These are phyloP conservation scores for Panthera leo DNA, from an alignment of 2,113 vertebrate species.

Conservation along the genomic window DNA sequence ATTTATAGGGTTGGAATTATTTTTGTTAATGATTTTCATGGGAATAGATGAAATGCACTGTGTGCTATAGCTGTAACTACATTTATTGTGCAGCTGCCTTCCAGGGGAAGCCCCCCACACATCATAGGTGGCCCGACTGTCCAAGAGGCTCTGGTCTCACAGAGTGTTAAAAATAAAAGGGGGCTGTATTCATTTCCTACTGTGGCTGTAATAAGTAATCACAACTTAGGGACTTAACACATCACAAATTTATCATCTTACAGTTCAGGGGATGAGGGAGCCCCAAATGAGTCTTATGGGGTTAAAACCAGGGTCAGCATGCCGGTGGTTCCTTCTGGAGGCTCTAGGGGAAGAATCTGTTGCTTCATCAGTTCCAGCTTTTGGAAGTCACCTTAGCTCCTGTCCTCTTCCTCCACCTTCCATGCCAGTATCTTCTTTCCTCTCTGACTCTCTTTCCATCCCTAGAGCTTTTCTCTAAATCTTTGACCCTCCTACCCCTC, in stretches of 20 bases:
- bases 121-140: neutral
- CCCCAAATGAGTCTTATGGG: neutral
- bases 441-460: neutral
- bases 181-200: neutral
- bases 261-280: neutral
- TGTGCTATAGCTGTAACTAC: slow-evolving; percentile 12
- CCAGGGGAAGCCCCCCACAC: neutral
- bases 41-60: slow-evolving; percentile 39
- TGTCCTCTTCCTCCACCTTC: neutral
- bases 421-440: neutral
- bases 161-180: neutral
- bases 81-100: slow-evolving; percentile 6
- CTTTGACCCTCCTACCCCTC: neutral
- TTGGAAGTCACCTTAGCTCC: neutral
- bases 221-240: neutral
- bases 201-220: neutral
- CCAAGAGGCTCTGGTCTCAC: neutral
- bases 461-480: neutral
- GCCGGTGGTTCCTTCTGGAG: neutral
- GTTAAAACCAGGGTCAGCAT: neutral
- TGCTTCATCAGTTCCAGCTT: neutral
- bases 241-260: neutral
- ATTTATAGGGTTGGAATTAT: slow-evolving; percentile 41
- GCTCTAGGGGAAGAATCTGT: neutral
- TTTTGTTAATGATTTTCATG: slow-evolving; percentile 69